phyloP scores from a whole-genome alignment of 2,797 vertebrate species.

The Chrosomus eos region DNA sequence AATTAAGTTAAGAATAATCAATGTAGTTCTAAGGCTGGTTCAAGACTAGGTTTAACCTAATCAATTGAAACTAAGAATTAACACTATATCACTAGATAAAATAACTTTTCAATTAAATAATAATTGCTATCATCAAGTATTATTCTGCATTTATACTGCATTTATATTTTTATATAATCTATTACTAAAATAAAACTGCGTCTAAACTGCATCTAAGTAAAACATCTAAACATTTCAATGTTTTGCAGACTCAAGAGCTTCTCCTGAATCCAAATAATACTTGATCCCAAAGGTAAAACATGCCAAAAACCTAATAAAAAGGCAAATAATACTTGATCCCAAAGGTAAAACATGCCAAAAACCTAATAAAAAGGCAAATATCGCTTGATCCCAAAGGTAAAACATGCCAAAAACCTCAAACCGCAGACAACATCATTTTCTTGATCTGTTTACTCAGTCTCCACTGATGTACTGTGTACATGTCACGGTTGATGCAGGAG shows the following conservation, averaged over 20 bases:
- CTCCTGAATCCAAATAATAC: neutral
- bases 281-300: neutral
- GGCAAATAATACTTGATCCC: too few relatives aligned
- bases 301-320: neutral
- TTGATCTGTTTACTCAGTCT: neutral
- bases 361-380: too few relatives aligned
- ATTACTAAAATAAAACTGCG: neutral
- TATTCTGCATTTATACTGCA: neutral
- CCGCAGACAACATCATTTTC: neutral
- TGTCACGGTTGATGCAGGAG: too few relatives aligned
- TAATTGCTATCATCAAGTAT: neutral
- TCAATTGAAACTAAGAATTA: neutral
- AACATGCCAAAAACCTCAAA: neutral
- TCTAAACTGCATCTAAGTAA: neutral
- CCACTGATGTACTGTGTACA: neutral
- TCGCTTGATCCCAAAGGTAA: too few relatives aligned
- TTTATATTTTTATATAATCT: neutral
- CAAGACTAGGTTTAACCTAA: slow-evolving; percentile 10
- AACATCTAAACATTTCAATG: neutral
- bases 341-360: neutral
- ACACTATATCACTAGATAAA: slow-evolving; percentile 5
- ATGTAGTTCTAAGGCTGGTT: neutral
- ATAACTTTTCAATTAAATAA: neutral
- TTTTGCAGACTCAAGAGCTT: neutral
- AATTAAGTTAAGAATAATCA: neutral